Evolutionary conservation across 2,113 vertebrate species (phyloP), one percentile per base, ranked within the genome.

Genomic region (Theristicus caerulescens): DNA sequence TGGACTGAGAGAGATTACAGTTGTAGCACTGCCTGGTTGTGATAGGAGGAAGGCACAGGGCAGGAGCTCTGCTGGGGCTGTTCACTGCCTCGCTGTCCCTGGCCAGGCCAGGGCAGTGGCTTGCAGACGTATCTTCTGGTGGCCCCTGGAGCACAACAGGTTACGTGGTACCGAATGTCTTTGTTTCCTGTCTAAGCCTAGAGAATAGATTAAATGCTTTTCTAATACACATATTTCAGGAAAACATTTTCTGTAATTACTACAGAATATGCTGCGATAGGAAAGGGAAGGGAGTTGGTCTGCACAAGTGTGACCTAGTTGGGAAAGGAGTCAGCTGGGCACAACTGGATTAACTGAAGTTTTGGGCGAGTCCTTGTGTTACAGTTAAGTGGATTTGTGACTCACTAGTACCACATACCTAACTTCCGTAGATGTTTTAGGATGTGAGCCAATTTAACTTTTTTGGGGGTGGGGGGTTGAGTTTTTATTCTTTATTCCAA

Each of bases 231-330:
- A 1, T 27, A 12, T 67, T 79, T 94, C 82, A 85, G 91, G 86
- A 92, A 94, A 93, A 80, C 40, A 8, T 72, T 49, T 86, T 96
- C 83, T 58, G 62, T 94, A 38, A 83, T 81, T 77, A 16, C 27
- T 58, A 13, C 79, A 88, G 93, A 93, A 96, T 83, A 57, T 49
- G 27, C 54, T 77, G 82, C 1, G 6, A 34, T 82, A 81, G 93
- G 95, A 94, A 93, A 69, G 86, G 91, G 88, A 95, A 92, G 93
- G 93, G 96, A 95, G 86, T 92, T 96, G 93, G 88, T 88, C 86
- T 47, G 27, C 34, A 46, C 21, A 52, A 65, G 27, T 0, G 0
- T 93, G 79, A 83, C 82, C 71, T 58, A 16, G 36, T 31, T 79
- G 78, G 78, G 78, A 85, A 59, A 34, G 66, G 78, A 93, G 73